These are phyloP conservation scores for Caenorhabditis sp. DNA, from an alignment of 2,888 invertebrate species.

Conservation along the genomic window DNA sequence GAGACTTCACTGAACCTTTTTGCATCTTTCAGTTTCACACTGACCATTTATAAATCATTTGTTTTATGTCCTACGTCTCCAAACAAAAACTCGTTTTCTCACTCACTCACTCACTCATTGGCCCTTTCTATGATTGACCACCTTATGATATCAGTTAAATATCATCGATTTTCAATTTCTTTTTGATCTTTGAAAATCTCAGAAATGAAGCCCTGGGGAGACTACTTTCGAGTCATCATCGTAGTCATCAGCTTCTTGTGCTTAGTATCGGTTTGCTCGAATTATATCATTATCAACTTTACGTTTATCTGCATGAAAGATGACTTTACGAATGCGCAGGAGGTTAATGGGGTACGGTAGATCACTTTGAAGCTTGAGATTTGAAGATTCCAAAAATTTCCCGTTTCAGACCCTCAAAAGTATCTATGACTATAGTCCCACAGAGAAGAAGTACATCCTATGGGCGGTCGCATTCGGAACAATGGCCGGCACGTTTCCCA, in stretches of 20 bases:
- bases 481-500: slow-evolving; percentile 75
- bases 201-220: slow-evolving; percentile 39
- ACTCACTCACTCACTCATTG: background rate
- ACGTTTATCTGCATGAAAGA: slow-evolving; percentile 77
- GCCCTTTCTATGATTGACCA: background rate
- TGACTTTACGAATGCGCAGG: slow-evolving; percentile 41
- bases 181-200: background rate
- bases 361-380: background rate
- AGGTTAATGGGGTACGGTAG: slow-evolving; percentile 46
- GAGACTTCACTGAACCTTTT: too few relatives aligned
- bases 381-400: background rate
- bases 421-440: slow-evolving; percentile 69
- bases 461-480: slow-evolving; percentile 78
- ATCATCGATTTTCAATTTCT: background rate
- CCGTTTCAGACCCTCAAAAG: slow-evolving; percentile 57
- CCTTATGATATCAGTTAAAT: too few relatives aligned
- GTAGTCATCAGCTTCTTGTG: slow-evolving; percentile 67
- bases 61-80: slow-evolving; percentile 5
- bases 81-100: background rate
- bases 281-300: slow-evolving; percentile 75
- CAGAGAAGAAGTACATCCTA: slow-evolving; percentile 71
- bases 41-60: background rate
- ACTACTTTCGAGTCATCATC: slow-evolving; percentile 65
- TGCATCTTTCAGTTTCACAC: too few relatives aligned
- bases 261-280: slow-evolving; percentile 71